These are phyloP conservation scores for Dasyurus viverrinus DNA, from an alignment of 2,113 vertebrate genomes.

Conservation along the genomic window DNA sequence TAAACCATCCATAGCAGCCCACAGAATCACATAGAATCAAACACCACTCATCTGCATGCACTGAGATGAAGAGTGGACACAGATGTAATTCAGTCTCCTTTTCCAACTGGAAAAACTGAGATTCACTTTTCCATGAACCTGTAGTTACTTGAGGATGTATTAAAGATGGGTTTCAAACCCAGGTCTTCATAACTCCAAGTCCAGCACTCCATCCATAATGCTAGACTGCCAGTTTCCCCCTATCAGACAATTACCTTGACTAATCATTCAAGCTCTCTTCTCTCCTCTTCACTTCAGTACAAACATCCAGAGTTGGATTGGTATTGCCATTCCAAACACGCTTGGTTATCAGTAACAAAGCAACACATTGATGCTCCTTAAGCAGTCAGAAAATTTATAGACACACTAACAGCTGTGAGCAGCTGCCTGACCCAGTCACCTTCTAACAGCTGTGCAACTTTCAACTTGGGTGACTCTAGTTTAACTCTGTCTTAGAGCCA, in stretches of 20 bases:
- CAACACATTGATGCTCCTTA: neutral
- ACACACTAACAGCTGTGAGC: neutral
- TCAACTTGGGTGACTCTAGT: neutral
- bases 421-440: neutral
- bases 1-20: neutral
- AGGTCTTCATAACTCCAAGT: neutral
- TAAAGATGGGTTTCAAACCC: neutral
- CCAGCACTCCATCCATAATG: neutral
- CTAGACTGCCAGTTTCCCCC: neutral
- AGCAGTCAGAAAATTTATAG: neutral
- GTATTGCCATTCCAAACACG: neutral
- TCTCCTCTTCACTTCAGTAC: neutral
- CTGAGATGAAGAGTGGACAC: neutral
- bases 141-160: neutral
- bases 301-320: neutral
- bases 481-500: neutral
- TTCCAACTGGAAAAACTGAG: neutral
- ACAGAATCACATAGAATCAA: neutral
- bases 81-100: neutral
- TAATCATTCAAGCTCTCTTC: neutral
- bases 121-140: neutral
- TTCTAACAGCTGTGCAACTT: neutral
- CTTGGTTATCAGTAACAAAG: neutral
- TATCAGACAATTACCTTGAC: neutral
- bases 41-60: neutral